Evolutionary conservation across 2,888 invertebrate genomes (phyloP).

Genomic region (Formica aserva): DNA sequence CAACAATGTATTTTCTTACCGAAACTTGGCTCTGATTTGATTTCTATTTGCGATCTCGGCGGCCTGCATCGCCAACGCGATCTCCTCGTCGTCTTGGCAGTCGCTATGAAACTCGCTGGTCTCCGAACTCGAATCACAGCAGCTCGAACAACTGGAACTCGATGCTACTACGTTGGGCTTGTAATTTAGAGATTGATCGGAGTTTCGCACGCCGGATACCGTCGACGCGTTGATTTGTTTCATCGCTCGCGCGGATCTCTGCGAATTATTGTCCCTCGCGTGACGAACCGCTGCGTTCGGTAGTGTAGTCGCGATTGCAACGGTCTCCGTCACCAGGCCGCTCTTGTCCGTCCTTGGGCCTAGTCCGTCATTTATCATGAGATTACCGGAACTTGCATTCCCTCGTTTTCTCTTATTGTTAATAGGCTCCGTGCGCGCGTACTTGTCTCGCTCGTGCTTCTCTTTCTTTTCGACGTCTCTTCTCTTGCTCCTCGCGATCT

Average conservation of each 20-base stretch:
- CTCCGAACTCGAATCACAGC: slow-evolving; percentile 85
- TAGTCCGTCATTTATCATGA: slow-evolving; percentile 82
- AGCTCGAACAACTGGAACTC: slow-evolving; percentile 84
- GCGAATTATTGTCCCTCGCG: slow-evolving; percentile 60
- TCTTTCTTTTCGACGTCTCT: slow-evolving; percentile 71
- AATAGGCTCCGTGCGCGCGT: slow-evolving; percentile 62
- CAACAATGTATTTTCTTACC: slow-evolving; percentile 85
- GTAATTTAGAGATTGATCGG: slow-evolving; percentile 62
- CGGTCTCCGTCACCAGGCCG: slow-evolving; percentile 76
- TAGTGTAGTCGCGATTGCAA: slow-evolving; percentile 26
- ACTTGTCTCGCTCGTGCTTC: slow-evolving; percentile 64
- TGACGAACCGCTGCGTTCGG: slow-evolving; percentile 37
- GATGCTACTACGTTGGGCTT: slow-evolving; percentile 74
- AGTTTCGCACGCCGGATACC: slow-evolving; percentile 58
- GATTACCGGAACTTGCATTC: slow-evolving; percentile 62
- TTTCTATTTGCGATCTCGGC: slow-evolving; percentile 93
- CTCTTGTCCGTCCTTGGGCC: slow-evolving; percentile 84
- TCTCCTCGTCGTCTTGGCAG: slow-evolving; percentile 94
- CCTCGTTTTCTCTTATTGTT: slow-evolving; percentile 62
- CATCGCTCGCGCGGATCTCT: slow-evolving; percentile 49
- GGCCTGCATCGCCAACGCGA: slow-evolving; percentile 94
- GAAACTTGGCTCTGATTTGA: slow-evolving; percentile 93
- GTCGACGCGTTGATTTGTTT: slow-evolving; percentile 66
- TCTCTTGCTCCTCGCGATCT: slow-evolving; percentile 79
- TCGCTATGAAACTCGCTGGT: slow-evolving; percentile 92